Conservation (phyloP, 1,140 invertebrate genomes). For the Hylaeus anthracinus region DNA sequence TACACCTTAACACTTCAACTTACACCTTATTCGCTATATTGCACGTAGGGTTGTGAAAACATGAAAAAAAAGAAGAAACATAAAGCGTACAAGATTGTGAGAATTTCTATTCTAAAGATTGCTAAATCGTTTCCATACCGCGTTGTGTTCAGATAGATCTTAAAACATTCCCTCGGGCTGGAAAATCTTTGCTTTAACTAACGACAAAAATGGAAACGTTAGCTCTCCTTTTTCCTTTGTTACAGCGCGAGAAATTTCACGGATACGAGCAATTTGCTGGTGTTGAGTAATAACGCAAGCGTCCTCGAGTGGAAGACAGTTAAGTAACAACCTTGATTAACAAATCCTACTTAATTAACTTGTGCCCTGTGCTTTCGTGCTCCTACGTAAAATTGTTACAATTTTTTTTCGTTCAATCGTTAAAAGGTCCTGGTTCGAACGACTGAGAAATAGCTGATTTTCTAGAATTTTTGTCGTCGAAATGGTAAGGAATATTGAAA, state of each 20-base stretch:
- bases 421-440: neutral
- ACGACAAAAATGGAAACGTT: constrained; percentile 32
- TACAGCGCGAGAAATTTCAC: constrained; percentile 45
- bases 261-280: constrained; percentile 60
- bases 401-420: neutral
- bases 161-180: neutral
- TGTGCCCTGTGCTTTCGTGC: constrained; percentile 2
- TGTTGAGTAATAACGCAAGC: constrained; percentile 53
- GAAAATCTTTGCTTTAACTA: constrained; percentile 21
- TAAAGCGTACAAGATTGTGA: neutral
- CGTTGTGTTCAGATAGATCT: constrained; percentile 13
- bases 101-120: constrained; percentile 8
- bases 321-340: constrained; percentile 61
- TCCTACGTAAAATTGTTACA: neutral
- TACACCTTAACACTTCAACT: neutral
- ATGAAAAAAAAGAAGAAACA: neutral
- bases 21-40: neutral
- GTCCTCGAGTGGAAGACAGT: constrained; percentile 55
- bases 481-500: no score
- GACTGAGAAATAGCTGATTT: no score
- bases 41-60: constrained; percentile 3
- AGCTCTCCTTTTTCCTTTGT: constrained; percentile 56
- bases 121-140: constrained; percentile 18
- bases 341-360: constrained; percentile 59
- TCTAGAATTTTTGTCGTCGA: no score